Percentiles rank a stretch among this genome's conserved stretches.
phyloP scores from a whole-genome alignment of 2,113 vertebrate species.

The Pygoscelis antarcticus region DNA sequence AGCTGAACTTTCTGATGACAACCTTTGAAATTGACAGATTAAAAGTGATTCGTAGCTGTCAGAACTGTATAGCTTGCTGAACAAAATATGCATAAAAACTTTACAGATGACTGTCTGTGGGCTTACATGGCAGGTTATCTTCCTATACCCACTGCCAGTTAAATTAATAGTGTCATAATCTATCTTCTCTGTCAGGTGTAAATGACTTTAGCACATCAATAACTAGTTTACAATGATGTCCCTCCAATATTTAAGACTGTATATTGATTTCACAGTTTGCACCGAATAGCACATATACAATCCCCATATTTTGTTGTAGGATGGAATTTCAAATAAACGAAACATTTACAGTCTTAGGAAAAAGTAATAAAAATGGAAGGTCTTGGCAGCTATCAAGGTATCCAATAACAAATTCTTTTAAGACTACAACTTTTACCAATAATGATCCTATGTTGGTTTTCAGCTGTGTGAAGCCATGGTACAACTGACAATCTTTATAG shows the following conservation, averaged over 20 bases:
- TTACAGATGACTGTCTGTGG: conserved; percentile 49
- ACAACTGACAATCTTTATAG: neutral
- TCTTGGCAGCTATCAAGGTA: neutral
- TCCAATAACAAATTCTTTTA: neutral
- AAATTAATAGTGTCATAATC: conserved; percentile 67
- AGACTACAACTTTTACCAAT: neutral
- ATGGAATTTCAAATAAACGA: conserved; percentile 9
- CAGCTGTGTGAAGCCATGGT: neutral
- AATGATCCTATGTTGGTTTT: neutral
- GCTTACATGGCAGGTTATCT: conserved; percentile 44
- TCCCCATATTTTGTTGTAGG: neutral
- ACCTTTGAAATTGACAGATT: conserved; percentile 74
- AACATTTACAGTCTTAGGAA: conserved; percentile 1
- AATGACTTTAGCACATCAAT: conserved; percentile 60
- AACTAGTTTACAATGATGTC: conserved; percentile 60
- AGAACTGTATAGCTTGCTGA: conserved; percentile 52
- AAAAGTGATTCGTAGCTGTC: conserved; percentile 70
- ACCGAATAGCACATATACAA: neutral
- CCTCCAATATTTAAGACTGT: conserved; percentile 37
- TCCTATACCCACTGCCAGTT: conserved; percentile 17
- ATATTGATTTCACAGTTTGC: conserved; percentile 62
- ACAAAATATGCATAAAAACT: conserved; percentile 64
- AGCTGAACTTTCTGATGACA: conserved; percentile 75
- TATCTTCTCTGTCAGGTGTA: conserved; percentile 52
- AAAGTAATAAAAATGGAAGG: conserved; percentile 13